Evolutionary conservation across 2,797 vertebrate genomes (phyloP).

Genomic region (Thaleichthys pacificus): DNA sequence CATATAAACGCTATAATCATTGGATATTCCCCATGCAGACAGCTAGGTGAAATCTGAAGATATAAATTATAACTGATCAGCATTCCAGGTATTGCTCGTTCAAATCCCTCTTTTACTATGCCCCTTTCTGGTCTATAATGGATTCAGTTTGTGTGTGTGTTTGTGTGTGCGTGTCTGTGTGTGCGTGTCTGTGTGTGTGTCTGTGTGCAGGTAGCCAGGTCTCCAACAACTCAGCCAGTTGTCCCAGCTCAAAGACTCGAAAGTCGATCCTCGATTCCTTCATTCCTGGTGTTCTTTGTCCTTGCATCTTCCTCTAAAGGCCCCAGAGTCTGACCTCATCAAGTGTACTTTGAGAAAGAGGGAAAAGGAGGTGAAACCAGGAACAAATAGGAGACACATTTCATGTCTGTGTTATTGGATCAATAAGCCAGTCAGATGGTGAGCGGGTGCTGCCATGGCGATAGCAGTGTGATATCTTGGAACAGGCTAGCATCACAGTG

Average conservation of each 20-base stretch:
- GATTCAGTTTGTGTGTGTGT: not conserved
- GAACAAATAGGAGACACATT: no score
- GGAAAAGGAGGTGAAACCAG: no score
- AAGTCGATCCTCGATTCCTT: no score
- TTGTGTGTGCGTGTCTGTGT: not conserved
- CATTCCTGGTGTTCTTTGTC: no score
- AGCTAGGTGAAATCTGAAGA: no score
- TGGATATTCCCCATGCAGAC: no score
- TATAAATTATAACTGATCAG: no score
- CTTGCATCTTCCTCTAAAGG: no score
- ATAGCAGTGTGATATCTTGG: slow-evolving; percentile 32
- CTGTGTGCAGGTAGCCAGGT: slow-evolving; percentile 28
- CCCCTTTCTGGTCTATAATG: not conserved
- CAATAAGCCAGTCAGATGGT: slow-evolving; percentile 33
- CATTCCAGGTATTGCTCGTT: no score
- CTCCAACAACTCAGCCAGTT: slow-evolving; percentile 45
- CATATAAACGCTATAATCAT: no score
- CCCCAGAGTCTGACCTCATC: not conserved
- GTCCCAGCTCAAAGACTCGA: slow-evolving; percentile 23
- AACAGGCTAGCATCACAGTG: slow-evolving; percentile 32
- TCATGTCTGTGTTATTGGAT: slow-evolving; percentile 19
- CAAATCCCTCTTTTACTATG: no score
- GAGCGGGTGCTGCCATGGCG: slow-evolving; percentile 20
- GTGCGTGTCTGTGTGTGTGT: not conserved
- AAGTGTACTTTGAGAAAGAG: no score